Percentiles rank a stretch among this genome's conserved stretches.
Evolutionary conservation across 2,888 invertebrate species (phyloP).

Genomic region (Asteroscopus sphinx): DNA sequence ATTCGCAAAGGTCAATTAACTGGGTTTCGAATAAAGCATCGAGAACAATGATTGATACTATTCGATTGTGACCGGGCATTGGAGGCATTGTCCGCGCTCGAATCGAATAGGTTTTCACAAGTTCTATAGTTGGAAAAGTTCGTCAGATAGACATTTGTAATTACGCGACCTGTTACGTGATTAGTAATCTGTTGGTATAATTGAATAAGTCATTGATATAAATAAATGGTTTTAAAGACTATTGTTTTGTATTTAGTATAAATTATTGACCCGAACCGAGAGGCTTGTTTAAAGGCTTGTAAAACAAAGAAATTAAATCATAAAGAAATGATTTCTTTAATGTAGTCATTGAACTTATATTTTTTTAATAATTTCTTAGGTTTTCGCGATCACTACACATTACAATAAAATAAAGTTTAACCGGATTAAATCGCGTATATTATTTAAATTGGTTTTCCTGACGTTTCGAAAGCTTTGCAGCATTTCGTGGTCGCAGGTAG

Average conservation of each 20-base stretch:
- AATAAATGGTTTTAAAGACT: neutral
- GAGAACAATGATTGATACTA: conserved; percentile 49
- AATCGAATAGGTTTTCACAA: conserved; percentile 54
- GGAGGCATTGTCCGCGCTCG: conserved; percentile 36
- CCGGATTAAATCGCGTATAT: no score
- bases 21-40: conserved; percentile 36
- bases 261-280: no score
- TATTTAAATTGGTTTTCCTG: no score
- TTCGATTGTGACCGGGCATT: conserved; percentile 43
- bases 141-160: conserved; percentile 29
- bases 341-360: no score
- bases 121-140: conserved; percentile 46
- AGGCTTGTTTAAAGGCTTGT: no score
- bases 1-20: conserved; percentile 52
- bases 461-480: no score
- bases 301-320: no score
- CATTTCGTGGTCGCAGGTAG: no score
- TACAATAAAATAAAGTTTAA: no score
- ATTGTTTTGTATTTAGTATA: neutral
- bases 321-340: no score
- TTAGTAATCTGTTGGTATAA: conserved; percentile 18
- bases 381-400: no score
- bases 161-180: conserved; percentile 44
- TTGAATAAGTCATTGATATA: conserved; percentile 19
- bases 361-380: no score